phyloP scores from a whole-genome alignment of 2,888 invertebrate species.

The Trichacis sp. region DNA sequence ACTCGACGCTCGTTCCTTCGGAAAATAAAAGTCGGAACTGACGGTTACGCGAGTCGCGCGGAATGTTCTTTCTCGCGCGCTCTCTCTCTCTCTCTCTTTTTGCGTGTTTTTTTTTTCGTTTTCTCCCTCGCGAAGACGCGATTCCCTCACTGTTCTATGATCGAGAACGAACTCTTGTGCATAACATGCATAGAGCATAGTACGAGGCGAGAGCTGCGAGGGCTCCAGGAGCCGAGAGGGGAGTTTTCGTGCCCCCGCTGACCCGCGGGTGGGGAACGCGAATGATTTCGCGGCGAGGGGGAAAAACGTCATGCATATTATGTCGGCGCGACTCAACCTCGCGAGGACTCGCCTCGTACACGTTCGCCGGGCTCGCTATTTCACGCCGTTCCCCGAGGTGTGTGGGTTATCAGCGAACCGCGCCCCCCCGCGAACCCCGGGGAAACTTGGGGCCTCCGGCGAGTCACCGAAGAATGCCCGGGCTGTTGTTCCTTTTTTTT shows the following conservation, averaged over 20 bases:
- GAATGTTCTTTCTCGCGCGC: too few species aligned
- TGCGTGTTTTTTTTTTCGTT: not conserved
- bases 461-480: not conserved
- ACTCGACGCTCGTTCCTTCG: slow-evolving; percentile 17
- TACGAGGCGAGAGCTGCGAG: slow-evolving; percentile 39
- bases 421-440: not conserved
- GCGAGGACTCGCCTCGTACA: not conserved
- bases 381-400: not conserved
- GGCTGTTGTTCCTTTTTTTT: not conserved
- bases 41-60: slow-evolving; percentile 6
- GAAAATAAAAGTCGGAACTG: slow-evolving; percentile 23
- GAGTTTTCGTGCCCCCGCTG: slow-evolving; percentile 46
- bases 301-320: slow-evolving; percentile 14
- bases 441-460: not conserved
- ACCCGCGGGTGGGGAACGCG: slow-evolving; percentile 46
- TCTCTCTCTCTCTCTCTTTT: slow-evolving; percentile 14
- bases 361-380: not conserved
- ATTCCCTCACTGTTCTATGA: slow-evolving; percentile 52
- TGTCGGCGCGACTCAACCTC: not conserved
- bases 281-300: slow-evolving; percentile 33
- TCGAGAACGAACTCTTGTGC: slow-evolving; percentile 55
- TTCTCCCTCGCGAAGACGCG: not conserved
- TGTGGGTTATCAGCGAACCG: not conserved
- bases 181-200: slow-evolving; percentile 57
- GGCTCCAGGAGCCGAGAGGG: slow-evolving; percentile 42